Evolutionary conservation across 2,113 vertebrate species (phyloP), one percentile per base, ranked within the genome.

Genomic region (Ceyx cyanopectus): DNA sequence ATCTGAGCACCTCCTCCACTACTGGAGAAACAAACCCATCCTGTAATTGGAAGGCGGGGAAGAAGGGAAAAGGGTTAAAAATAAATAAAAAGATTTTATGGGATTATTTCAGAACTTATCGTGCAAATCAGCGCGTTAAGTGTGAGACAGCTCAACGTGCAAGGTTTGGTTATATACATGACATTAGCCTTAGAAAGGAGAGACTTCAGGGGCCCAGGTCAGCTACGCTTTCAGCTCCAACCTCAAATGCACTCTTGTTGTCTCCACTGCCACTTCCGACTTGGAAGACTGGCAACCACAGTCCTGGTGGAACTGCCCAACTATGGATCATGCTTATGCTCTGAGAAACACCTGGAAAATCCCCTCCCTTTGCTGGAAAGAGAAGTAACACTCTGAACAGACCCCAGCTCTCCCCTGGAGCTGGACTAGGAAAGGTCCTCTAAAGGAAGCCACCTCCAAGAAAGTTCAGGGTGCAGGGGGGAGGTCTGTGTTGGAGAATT

Each of bases 201-300:
- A 97, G 95, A 97, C 96, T 94, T 96, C 46, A 97, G 97, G 97
- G 97, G 96, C 97, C 98, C 98, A 98, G 98, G 98, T 98, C 97
- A 97, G 97, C 90, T 95, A 91, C 0, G 6, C 91, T 90, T 89
- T 92, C 87, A 87, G 58, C 51, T 94, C 83, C 85, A 97, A 87
- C 80, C 91, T 91, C 88, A 90, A 54, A 82, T 6, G 57, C 13
- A 50, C 61, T 95, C 53, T 72, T 54, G 74, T 26, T 26, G 66
- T 90, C 93, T 82, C 66, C 29, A 57, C 30, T 74, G 77, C 78
- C 85, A 60, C 60, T 92, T 87, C 79, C 68, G 80, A 34, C 78
- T 37, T 56, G 85, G 93, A 73, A 85, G 67, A 69, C 21, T 66
- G 93, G 94, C 89, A 95, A 92, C 94, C 94, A 91, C 91, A 94